A percentile compares a stretch with the other conserved stretches of the same genome.
Evolutionary conservation across 2,888 invertebrate species (phyloP).

Genomic region (Drosophila quasianomalipes): DNA sequence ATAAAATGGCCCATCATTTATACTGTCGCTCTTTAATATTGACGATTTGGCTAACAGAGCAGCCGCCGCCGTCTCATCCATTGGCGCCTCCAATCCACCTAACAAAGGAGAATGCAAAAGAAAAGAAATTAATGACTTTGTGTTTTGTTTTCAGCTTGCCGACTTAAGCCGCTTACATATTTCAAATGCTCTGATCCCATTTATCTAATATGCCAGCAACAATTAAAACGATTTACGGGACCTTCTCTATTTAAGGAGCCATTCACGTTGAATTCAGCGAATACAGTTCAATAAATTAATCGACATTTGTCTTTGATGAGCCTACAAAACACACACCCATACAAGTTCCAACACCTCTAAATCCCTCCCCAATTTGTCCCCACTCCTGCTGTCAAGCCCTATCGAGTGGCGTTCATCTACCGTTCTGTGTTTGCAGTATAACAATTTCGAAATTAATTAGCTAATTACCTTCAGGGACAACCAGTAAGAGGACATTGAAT

Average conservation of each 20-base stretch:
- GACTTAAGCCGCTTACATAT: conserved; percentile 64
- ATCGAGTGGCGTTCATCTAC: conserved; percentile 11
- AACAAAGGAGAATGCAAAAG: conserved; percentile 26
- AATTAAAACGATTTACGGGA: conserved; percentile 75
- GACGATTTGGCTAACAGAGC: conserved; percentile 21
- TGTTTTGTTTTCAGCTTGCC: conserved; percentile 52
- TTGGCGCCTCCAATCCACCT: conserved; percentile 32
- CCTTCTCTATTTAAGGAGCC: conserved; percentile 37
- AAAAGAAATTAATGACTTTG: conserved; percentile 73
- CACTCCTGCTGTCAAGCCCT: not conserved
- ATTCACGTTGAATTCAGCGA: conserved; percentile 9
- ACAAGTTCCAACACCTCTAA: conserved; percentile 1
- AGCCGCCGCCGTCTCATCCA: conserved; percentile 6
- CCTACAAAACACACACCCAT: not conserved
- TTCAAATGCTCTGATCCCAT: conserved; percentile 71
- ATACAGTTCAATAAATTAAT: conserved; percentile 74
- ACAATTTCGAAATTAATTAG: conserved; percentile 72
- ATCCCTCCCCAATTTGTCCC: not conserved
- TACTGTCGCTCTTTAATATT: conserved; percentile 75
- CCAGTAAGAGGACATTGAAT: conserved; percentile 47
- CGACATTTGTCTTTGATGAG: conserved; percentile 34
- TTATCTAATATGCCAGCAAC: conserved; percentile 71
- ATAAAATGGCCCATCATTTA: conserved; percentile 76
- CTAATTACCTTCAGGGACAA: conserved; percentile 65
- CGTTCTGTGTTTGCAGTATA: conserved; percentile 9